Conservation (phyloP, 2,113 vertebrate genomes). For the Paralichthys olivaceus region DNA sequence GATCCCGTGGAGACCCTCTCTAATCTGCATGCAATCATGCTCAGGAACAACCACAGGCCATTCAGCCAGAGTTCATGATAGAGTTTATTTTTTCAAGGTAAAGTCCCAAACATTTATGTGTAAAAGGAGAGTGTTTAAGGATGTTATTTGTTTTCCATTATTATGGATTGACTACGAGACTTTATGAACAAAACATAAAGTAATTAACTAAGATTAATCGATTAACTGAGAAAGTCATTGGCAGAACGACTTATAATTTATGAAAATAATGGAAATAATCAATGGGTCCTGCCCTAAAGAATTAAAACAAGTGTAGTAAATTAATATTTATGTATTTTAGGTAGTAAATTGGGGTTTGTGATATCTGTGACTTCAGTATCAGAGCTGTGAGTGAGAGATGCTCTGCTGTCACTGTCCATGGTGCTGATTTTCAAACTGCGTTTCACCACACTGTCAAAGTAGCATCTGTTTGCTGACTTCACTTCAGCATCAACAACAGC, state of each 20-base stretch:
- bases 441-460: conserved; percentile 29
- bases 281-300: neutral
- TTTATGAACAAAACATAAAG: too few species aligned
- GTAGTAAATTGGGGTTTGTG: neutral
- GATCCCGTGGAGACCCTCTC: too few species aligned
- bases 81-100: too few species aligned
- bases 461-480: neutral
- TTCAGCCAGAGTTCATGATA: too few species aligned
- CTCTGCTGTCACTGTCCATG: conserved; percentile 55
- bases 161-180: too few species aligned
- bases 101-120: too few species aligned
- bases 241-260: neutral
- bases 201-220: neutral
- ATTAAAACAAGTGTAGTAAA: neutral
- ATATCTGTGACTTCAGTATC: neutral
- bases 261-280: neutral
- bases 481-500: conserved; percentile 26
- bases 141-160: too few species aligned
- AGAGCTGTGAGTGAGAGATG: neutral
- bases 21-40: too few species aligned
- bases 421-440: conserved; percentile 61
- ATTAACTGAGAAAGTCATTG: neutral
- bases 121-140: too few species aligned
- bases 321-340: neutral
- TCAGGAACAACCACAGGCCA: too few species aligned